These are phyloP conservation scores for Gryllus bimaculatus DNA, from an alignment of 1,140 invertebrate species.

Conservation along the genomic window DNA sequence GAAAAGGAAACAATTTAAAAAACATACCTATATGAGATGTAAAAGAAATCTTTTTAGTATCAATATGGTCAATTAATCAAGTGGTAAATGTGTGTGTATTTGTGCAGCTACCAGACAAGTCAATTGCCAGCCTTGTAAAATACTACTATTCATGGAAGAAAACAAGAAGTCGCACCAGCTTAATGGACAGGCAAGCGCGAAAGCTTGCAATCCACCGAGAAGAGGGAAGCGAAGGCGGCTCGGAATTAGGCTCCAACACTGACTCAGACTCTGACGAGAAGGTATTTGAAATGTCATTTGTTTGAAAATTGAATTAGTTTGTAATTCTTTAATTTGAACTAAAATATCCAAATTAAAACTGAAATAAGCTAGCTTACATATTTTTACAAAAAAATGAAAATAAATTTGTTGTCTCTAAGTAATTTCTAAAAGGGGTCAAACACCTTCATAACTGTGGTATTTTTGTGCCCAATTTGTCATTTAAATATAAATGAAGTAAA, in stretches of 20 bases:
- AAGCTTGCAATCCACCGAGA: conserved; percentile 50
- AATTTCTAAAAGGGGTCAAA: no score
- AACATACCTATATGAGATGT: no score
- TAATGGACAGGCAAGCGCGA: conserved; percentile 83
- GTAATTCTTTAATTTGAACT: no score
- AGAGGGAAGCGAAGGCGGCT: conserved; percentile 65
- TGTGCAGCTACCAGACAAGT: conserved; percentile 84
- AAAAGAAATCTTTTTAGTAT: not conserved
- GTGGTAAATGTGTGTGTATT: not conserved
- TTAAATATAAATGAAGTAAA: no score
- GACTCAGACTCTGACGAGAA: conserved; percentile 83
- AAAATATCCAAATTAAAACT: no score
- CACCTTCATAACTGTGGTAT: no score
- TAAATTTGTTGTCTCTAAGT: no score
- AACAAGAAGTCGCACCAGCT: conserved; percentile 76
- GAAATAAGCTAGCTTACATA: no score
- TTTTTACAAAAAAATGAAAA: no score
- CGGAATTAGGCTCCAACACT: conserved; percentile 65
- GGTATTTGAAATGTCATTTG: conserved; percentile 37
- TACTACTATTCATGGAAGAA: conserved; percentile 99
- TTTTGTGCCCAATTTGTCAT: no score
- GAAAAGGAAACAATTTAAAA: no score
- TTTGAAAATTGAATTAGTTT: no score
- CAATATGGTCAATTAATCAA: not conserved
- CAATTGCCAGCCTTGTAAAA: conserved; percentile 90